These are phyloP conservation scores for Meleagris gallopavo DNA, from an alignment of 2,113 vertebrate species.

Conservation along the genomic window DNA sequence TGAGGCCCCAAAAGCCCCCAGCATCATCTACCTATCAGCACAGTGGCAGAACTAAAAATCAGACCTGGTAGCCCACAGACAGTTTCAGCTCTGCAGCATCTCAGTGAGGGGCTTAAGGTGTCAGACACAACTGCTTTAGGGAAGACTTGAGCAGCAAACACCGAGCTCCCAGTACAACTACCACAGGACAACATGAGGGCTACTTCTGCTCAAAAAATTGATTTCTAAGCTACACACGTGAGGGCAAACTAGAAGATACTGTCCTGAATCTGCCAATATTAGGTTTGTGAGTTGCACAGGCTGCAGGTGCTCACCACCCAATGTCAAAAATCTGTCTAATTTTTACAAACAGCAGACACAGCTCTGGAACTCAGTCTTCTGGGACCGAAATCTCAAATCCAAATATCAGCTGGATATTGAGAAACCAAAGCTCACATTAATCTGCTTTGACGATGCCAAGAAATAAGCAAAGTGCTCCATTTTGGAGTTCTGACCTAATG, in stretches of 20 bases:
- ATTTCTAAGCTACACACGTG: neutral
- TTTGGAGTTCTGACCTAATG: neutral
- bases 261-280: neutral
- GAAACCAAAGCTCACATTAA: neutral
- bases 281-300: neutral
- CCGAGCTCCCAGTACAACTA: neutral
- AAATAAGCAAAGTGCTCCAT: accelerated
- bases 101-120: neutral
- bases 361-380: neutral
- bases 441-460: neutral
- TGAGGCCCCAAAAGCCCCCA: neutral
- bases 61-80: neutral
- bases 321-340: neutral
- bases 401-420: neutral
- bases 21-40: neutral
- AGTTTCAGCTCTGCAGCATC: neutral
- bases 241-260: neutral
- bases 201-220: neutral
- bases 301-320: neutral
- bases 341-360: neutral
- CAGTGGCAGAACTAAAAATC: neutral
- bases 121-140: neutral
- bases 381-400: neutral
- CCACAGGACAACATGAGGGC: neutral
- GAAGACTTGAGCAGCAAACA: accelerated